Evolutionary conservation across 2,888 invertebrate genomes (phyloP), one percentile per base, ranked within the genome.

Genomic region (Archaeoteleia sp.): DNA sequence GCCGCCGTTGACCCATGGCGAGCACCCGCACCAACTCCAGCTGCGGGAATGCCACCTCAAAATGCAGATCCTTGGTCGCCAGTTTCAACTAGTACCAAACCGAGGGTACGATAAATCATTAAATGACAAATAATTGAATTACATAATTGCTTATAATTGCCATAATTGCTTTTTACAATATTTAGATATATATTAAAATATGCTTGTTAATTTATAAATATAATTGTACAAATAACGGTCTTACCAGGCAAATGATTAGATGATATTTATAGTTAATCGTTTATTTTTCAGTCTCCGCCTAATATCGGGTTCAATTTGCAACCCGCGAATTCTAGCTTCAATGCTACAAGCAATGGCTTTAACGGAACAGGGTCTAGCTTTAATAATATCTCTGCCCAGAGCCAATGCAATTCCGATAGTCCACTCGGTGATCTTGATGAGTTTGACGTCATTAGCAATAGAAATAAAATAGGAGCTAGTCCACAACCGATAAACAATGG

Each of bases 361-460:
- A 84, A 82, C 40, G 82, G 80, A 8, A 72, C 79, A 42, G 79
- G 75, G 23, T 67, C 72, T 53, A 76, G 74, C 53, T 80, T 80
- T 62, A 81, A 79, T 46, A 76, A 80, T 68, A 81, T 79, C 51
- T 17, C 79, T 40, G 37, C 71, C 7, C 77, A 77, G 32, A 81
- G 75, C 72, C 81, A 78, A 43, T 74, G 74, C 71, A 78, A 73
- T 65, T 62, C 75, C 17, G 69, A 68, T 8, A 82, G 82, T 74
- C 89, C 91, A 1, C 87, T 89, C 1, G 89, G 91, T 3, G 94
- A 94, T 84, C 88, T 95, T 82, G 95, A 95, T 85, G 95, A 95
- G 83, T 95, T 95, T 86, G 95, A 95, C 86, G 90, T 93, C 69
- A 91, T 95, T 72, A 93, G 93, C 63, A 94, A 94, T 87, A 90